Evolutionary conservation across 2,113 vertebrate genomes (phyloP).

Genomic region (Turdus rufiventris): DNA sequence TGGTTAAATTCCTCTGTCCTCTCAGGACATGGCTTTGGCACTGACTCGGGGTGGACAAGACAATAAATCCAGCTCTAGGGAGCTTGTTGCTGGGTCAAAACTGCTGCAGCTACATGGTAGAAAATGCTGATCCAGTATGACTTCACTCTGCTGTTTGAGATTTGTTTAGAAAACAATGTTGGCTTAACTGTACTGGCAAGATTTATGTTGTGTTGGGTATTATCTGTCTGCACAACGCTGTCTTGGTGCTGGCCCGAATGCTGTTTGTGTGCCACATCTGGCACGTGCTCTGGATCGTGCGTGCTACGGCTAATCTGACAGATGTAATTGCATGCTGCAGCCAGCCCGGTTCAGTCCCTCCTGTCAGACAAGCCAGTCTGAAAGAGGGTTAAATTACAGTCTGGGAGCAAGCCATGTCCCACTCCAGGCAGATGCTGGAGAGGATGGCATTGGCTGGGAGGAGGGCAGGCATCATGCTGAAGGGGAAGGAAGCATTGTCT

Average conservation of each 20-base stretch:
- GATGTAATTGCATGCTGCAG: neutral
- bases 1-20: conserved; percentile 14
- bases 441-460: neutral
- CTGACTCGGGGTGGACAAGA: conserved; percentile 12
- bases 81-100: conserved; percentile 29
- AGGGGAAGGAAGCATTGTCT: neutral
- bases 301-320: neutral
- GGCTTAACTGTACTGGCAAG: conserved; percentile 49
- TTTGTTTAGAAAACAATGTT: conserved; percentile 58
- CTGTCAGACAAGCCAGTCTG: neutral
- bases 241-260: neutral
- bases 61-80: conserved; percentile 48
- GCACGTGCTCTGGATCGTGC: neutral
- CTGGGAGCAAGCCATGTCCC: neutral
- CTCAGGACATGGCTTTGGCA: conserved; percentile 34
- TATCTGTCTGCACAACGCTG: conserved; percentile 22
- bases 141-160: conserved; percentile 22
- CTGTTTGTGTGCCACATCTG: conserved; percentile 48
- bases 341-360: neutral
- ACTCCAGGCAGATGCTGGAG: neutral
- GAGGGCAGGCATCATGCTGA: fast-evolving
- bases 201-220: conserved; percentile 2
- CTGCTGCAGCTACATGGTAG: neutral
- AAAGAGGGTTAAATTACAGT: conserved; percentile 9
- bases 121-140: conserved; percentile 48